A percentile compares a stretch with the other conserved stretches of the same genome.
Evolutionary conservation across 2,888 invertebrate species (phyloP).

Genomic region (Camponotus fellah): DNA sequence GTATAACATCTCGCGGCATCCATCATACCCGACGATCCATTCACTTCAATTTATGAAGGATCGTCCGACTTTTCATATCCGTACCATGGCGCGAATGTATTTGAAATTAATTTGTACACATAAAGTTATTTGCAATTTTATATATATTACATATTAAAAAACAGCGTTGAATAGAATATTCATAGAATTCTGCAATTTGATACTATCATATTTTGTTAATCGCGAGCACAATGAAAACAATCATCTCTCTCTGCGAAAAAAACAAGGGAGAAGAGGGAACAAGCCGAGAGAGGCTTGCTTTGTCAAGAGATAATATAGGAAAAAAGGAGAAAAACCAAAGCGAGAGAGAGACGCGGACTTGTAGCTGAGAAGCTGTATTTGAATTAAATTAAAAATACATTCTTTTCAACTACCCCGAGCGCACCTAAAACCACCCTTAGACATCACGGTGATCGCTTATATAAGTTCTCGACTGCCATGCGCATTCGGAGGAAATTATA

Average conservation of each 20-base stretch:
- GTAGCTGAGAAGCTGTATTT: slow-evolving; percentile 43
- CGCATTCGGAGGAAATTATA: slow-evolving; percentile 28
- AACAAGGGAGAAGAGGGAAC: slow-evolving; percentile 47
- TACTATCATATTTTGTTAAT: slow-evolving; percentile 42
- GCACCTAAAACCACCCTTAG: slow-evolving; percentile 12
- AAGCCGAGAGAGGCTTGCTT: slow-evolving; percentile 43
- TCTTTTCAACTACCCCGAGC: slow-evolving; percentile 36
- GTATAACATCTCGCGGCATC: slow-evolving; percentile 73
- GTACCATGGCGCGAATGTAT: background rate
- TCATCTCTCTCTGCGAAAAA: slow-evolving; percentile 25
- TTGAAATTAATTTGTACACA: slow-evolving; percentile 20
- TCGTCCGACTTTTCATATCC: slow-evolving; percentile 43
- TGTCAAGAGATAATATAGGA: slow-evolving; percentile 55
- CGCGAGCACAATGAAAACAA: slow-evolving; percentile 3
- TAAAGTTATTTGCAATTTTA: background rate
- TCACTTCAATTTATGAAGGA: slow-evolving; percentile 55
- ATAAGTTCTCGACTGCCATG: slow-evolving; percentile 27
- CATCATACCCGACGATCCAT: slow-evolving; percentile 70
- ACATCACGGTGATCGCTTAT: slow-evolving; percentile 23
- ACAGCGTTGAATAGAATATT: background rate
- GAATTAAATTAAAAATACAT: slow-evolving; percentile 67
- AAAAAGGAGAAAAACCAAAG: slow-evolving; percentile 26
- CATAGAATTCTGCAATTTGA: background rate
- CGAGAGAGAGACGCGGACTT: background rate
- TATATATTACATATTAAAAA: background rate